phyloP scores from a whole-genome alignment of 2,113 vertebrate genomes.

The Limanda limanda region DNA sequence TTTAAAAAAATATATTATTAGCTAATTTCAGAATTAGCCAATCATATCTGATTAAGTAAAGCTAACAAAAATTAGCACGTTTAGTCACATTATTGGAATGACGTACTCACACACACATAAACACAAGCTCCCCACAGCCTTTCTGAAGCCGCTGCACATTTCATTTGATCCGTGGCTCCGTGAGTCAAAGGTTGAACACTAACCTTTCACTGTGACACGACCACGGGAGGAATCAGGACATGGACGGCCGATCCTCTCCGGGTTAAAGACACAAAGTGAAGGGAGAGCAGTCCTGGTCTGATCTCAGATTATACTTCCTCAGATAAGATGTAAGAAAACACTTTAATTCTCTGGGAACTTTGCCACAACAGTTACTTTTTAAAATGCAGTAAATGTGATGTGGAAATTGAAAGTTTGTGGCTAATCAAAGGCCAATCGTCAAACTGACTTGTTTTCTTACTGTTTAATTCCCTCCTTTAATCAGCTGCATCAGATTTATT shows the following conservation, averaged over 20 bases:
- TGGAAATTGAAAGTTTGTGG: not conserved
- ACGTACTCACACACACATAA: too few relatives aligned
- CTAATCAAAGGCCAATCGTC: not conserved
- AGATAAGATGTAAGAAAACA: too few relatives aligned
- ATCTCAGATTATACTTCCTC: not conserved
- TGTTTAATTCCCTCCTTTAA: not conserved
- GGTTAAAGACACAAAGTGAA: conserved; percentile 41
- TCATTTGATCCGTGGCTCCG: conserved; percentile 65
- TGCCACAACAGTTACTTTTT: too few relatives aligned
- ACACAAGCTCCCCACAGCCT: conserved; percentile 37
- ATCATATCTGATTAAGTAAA: too few relatives aligned
- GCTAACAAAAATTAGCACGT: too few relatives aligned
- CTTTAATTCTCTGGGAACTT: too few relatives aligned
- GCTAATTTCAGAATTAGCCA: too few relatives aligned
- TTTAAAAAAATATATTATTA: too few relatives aligned
- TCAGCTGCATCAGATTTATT: not conserved
- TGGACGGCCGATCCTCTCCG: conserved; percentile 50
- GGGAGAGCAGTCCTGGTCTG: not conserved
- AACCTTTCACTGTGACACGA: conserved; percentile 67
- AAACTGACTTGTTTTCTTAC: not conserved
- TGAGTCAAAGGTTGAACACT: conserved; percentile 59
- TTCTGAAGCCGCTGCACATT: conserved; percentile 54
- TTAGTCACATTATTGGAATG: too few relatives aligned
- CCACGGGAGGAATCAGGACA: conserved; percentile 33
- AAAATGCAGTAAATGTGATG: too few relatives aligned